These are phyloP conservation scores for Chloroclysta siterata DNA, from an alignment of 2,888 invertebrate species.

Conservation along the genomic window DNA sequence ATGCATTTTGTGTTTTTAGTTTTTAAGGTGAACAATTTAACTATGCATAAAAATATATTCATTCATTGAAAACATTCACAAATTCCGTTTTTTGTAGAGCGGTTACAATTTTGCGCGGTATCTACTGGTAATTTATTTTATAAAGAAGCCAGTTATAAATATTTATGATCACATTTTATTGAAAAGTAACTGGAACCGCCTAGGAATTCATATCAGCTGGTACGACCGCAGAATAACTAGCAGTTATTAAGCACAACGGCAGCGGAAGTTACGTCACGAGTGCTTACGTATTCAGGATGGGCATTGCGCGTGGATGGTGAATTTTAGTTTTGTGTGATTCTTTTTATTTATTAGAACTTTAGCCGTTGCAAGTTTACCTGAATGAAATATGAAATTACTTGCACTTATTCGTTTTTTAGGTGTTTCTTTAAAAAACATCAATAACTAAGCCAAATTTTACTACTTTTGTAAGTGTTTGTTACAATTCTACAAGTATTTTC, in stretches of 20 bases:
- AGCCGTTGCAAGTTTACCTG: constrained; percentile 12
- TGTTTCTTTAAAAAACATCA: too few species aligned
- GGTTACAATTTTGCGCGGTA: background rate
- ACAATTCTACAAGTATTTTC: too few species aligned
- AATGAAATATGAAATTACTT: constrained; percentile 23
- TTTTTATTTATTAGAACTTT: constrained; percentile 21
- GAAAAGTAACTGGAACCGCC: constrained; percentile 10
- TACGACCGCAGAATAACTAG: constrained; percentile 14
- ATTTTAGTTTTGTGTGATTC: constrained; percentile 33
- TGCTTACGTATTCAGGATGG: constrained; percentile 60
- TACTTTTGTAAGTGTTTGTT: too few species aligned
- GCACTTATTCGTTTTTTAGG: too few species aligned
- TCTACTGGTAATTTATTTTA: background rate
- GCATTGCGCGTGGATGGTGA: constrained; percentile 45
- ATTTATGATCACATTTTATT: constrained; percentile 6
- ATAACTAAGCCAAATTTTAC: too few species aligned
- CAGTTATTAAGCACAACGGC: constrained; percentile 26
- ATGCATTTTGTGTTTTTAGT: too few species aligned
- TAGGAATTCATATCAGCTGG: constrained; percentile 50
- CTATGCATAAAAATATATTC: too few species aligned
- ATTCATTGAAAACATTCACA: too few species aligned
- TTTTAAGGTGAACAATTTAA: too few species aligned
- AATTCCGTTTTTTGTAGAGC: background rate
- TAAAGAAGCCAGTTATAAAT: background rate
- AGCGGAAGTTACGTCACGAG: constrained; percentile 74